Evolutionary conservation across 2,888 invertebrate genomes (phyloP), one percentile per base, ranked within the genome.

Genomic region (Heliconius ethilla): DNA sequence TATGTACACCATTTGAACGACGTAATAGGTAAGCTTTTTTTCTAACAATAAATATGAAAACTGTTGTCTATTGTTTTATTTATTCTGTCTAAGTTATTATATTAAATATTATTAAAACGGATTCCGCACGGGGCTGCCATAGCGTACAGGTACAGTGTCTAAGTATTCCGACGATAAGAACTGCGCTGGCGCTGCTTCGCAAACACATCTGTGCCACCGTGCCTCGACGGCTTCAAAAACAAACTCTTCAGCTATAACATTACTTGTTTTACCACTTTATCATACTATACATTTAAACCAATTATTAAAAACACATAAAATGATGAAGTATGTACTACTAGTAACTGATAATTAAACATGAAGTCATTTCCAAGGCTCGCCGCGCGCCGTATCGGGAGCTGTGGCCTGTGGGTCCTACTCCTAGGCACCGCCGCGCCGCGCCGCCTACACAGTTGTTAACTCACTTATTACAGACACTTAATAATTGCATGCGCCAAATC

Each of bases 401-500:
- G 62, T 13, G 45, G 13, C 40, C 40, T 11, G 59, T 59, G n/a
- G 10, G 59, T 59, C 59, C 59, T 0, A 40, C 40, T 62, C 65
- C 1, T 63, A 27, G 45, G 33, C 33, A 33, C 33, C 33, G 75
- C 33, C 63, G 27, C 27, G 27, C 27, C 70, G 59, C 33, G 45
- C 72, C 66, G 73, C 78, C 78, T 25, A 79, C 78, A 37, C 25
- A 33, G 18, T 18, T 37, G 67, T 74, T 74, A 66, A 77, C 77
- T 77, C 65, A 72, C 33, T 66, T 33, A 33, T 29, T 66, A 59
- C 63, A 67, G 59, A 70, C 72, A 66, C 77, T 72, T 73, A 76
- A 76, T 80, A 81, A 82, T 81, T 79, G 79, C 80, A 76, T 73
- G 80, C 78, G 78, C 78, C 79, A 67, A 81, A 80, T 81, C 76